Percentiles rank a stretch among this genome's conserved stretches.
These are phyloP conservation scores for Euproctis similis DNA, from an alignment of 2,888 invertebrate species.

Conservation along the genomic window DNA sequence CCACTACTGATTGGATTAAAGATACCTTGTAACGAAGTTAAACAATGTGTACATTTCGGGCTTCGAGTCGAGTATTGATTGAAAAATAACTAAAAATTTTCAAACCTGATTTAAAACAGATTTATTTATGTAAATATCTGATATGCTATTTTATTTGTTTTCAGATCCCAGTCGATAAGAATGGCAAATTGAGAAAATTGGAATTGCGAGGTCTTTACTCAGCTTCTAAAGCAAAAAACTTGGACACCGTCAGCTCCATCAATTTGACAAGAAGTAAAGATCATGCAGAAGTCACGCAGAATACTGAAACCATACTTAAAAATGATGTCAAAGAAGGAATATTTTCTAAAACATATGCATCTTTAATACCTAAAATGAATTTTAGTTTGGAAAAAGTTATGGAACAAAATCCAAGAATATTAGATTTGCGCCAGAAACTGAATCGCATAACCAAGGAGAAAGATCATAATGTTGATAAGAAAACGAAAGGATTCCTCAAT, in stretches of 20 bases:
- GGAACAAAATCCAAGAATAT: constrained; percentile 62
- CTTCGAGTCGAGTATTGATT: neutral
- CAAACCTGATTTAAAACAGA: constrained; percentile 11
- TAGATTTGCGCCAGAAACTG: constrained; percentile 63
- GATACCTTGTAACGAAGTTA: constrained; percentile 2
- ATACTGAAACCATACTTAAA: constrained; percentile 36
- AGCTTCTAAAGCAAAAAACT: constrained; percentile 45
- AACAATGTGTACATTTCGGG: neutral
- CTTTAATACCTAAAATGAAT: constrained; percentile 66
- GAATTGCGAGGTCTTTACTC: constrained; percentile 53
- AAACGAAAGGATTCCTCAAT: constrained; percentile 59
- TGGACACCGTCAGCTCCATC: constrained; percentile 34
- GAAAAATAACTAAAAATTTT: neutral
- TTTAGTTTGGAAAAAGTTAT: constrained; percentile 58
- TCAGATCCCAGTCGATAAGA: constrained; percentile 67
- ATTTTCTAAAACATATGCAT: constrained; percentile 52
- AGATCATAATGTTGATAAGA: constrained; percentile 56
- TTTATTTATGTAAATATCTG: too few relatives aligned
- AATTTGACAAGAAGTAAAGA: constrained; percentile 36
- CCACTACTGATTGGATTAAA: constrained; percentile 8
- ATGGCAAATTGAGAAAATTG: constrained; percentile 59
- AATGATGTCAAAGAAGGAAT: constrained; percentile 47
- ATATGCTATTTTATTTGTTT: constrained; percentile 28
- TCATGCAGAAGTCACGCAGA: constrained; percentile 31
- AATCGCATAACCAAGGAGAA: constrained; percentile 65